A percentile compares a stretch with the other conserved stretches of the same genome.
These are phyloP conservation scores for Ceyx margarethae DNA, from an alignment of 2,113 vertebrate genomes.

Conservation along the genomic window DNA sequence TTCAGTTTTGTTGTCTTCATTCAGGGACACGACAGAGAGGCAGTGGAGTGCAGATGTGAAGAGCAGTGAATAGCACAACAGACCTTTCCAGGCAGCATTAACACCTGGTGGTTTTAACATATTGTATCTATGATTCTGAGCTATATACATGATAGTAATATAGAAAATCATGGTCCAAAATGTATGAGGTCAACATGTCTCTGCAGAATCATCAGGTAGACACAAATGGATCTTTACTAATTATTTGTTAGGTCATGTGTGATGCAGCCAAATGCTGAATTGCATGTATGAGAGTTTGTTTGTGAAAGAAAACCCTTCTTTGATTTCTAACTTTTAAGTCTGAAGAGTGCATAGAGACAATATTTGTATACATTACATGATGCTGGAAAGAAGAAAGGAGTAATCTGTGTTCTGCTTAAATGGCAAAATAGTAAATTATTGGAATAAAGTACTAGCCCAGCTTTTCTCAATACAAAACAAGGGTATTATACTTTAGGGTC, in stretches of 20 bases:
- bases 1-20: fast-evolving
- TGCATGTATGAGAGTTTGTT: background rate
- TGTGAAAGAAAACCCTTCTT: background rate
- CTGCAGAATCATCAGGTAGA: background rate
- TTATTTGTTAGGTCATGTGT: background rate
- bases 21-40: background rate
- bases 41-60: background rate
- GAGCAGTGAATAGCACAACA: background rate
- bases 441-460: background rate
- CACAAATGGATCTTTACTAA: background rate
- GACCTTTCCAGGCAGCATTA: background rate
- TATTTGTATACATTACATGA: background rate
- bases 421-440: background rate
- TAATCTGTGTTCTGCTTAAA: background rate
- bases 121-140: background rate
- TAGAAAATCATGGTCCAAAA: background rate
- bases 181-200: background rate
- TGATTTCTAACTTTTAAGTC: background rate
- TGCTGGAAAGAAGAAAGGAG: background rate
- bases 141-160: background rate
- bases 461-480: background rate
- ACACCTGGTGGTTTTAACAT: background rate
- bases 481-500: background rate
- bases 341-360: background rate
- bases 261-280: background rate